A percentile compares a stretch with the other conserved stretches of the same genome.
phyloP scores from a whole-genome alignment of 2,797 vertebrate species.

The Poeciliopsis infans region DNA sequence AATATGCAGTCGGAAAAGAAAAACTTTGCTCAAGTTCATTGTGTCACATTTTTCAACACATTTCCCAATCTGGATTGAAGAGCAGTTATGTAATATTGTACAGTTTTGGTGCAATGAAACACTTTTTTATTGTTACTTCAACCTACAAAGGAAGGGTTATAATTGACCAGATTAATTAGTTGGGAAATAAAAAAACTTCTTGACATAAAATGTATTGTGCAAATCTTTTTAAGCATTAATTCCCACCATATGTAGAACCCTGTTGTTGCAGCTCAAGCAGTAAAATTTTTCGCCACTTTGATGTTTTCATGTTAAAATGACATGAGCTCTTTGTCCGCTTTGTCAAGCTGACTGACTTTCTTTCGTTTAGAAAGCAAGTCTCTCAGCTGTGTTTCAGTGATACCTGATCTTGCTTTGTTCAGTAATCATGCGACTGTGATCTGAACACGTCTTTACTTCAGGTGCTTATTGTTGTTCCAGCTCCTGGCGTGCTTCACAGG shows the following conservation, averaged over 20 bases:
- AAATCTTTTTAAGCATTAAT: not conserved
- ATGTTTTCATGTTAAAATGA: not conserved
- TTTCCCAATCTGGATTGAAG: not conserved
- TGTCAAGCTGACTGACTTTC: slow-evolving; percentile 1
- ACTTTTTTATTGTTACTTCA: not conserved
- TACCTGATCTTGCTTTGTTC: slow-evolving; percentile 16
- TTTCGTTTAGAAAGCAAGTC: not conserved
- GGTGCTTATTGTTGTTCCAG: slow-evolving; percentile 28
- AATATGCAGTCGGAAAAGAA: not conserved
- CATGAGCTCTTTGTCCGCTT: not conserved
- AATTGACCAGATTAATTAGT: not conserved
- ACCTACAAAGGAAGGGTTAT: not conserved
- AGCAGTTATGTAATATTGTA: not conserved
- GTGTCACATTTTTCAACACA: slow-evolving; percentile 9
- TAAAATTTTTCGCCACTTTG: not conserved
- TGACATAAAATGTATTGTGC: not conserved
- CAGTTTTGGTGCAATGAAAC: not conserved
- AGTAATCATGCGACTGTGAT: slow-evolving; percentile 46
- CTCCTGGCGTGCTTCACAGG: slow-evolving; percentile 29
- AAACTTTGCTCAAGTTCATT: not conserved
- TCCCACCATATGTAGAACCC: not conserved
- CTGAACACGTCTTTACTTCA: slow-evolving; percentile 17
- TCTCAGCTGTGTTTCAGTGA: slow-evolving; percentile 22
- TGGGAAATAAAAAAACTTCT: not conserved
- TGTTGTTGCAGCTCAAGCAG: not conserved